Conservation (phyloP, 2,113 vertebrate genomes). For the Cyprinodon brontotheroides region DNA sequence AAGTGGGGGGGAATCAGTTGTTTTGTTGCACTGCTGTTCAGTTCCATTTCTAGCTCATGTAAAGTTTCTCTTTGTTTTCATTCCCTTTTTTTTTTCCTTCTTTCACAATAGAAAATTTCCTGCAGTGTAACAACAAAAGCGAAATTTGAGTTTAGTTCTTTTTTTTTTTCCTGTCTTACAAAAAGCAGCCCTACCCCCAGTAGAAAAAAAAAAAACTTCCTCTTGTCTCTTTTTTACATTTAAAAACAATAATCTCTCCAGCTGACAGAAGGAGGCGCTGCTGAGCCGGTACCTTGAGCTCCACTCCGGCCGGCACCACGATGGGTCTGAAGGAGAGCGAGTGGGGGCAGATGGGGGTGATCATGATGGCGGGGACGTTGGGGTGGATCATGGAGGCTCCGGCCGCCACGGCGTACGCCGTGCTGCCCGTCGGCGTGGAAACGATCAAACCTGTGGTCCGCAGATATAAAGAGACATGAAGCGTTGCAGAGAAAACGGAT, state of each 20-base stretch:
- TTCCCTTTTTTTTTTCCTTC: neutral
- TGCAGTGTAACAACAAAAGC: neutral
- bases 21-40: neutral
- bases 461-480: neutral
- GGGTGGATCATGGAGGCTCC: slow-evolving; percentile 87
- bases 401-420: slow-evolving; percentile 82
- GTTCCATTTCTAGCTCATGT: neutral
- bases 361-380: slow-evolving; percentile 85
- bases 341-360: slow-evolving; percentile 86
- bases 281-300: slow-evolving; percentile 74
- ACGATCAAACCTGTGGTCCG: slow-evolving; percentile 79
- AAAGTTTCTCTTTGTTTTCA: neutral
- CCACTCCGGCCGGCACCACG: slow-evolving; percentile 83
- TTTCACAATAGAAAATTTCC: neutral
- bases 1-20: neutral
- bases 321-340: slow-evolving; percentile 86
- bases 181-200: neutral
- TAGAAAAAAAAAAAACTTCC: neutral
- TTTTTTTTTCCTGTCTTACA: neutral
- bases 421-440: slow-evolving; percentile 84
- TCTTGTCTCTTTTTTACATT: neutral
- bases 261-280: neutral
- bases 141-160: neutral
- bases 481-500: neutral
- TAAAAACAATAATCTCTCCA: neutral